phyloP scores from a whole-genome alignment of 2,888 invertebrate genomes.

The Rhamnusium bicolor region DNA sequence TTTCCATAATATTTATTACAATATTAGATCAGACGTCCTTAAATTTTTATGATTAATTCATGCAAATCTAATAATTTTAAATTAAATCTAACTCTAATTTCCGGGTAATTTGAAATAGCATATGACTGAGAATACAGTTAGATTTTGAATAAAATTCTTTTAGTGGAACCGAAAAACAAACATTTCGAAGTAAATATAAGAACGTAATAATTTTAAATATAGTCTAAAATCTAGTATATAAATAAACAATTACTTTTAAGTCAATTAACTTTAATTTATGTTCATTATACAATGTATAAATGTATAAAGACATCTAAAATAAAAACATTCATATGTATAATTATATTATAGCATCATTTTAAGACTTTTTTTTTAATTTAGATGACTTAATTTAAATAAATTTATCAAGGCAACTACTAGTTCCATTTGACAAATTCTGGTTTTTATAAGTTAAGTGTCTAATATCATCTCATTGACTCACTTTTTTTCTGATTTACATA shows the following conservation, averaged over 20 bases:
- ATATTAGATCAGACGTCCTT: no score
- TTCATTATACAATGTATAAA: neutral
- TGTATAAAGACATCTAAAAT: neutral
- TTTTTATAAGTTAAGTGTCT: neutral
- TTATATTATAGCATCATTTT: neutral
- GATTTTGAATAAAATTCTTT: neutral
- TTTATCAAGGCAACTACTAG: neutral
- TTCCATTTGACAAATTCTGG: conserved; percentile 22
- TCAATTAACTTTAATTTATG: neutral
- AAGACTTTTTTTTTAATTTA: neutral
- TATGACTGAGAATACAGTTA: neutral
- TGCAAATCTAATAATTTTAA: no score
- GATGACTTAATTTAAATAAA: conserved; percentile 7
- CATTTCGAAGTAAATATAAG: neutral
- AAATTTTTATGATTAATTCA: no score
- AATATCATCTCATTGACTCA: neutral
- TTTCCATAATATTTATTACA: no score
- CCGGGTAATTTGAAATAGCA: neutral
- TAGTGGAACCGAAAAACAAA: neutral
- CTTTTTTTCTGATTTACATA: neutral
- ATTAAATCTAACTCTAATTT: no score
- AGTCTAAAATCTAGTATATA: neutral
- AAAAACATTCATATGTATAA: neutral
- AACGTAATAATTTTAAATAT: neutral
- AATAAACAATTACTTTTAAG: neutral